Conservation (phyloP, 2,888 invertebrate genomes). For the Rotaria socialis region DNA sequence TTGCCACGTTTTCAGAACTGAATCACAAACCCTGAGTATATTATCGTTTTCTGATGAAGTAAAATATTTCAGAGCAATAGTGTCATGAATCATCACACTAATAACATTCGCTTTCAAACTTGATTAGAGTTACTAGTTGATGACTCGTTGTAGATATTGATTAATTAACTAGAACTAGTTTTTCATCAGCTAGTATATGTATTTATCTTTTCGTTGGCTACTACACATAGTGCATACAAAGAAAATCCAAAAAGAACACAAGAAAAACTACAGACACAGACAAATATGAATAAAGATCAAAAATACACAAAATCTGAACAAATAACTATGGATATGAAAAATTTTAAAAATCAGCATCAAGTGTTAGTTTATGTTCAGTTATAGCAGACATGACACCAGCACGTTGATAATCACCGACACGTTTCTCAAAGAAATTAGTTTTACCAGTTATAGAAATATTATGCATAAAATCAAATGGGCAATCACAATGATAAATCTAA, state of each 20-base stretch:
- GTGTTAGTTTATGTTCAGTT: slow-evolving; percentile 70
- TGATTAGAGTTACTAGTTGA: too few relatives aligned
- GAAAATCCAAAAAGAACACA: background rate
- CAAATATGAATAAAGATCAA: background rate
- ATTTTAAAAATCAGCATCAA: slow-evolving; percentile 77
- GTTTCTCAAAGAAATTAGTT: slow-evolving; percentile 98
- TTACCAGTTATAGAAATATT: slow-evolving; percentile 97
- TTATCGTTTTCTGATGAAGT: too few relatives aligned
- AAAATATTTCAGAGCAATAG: too few relatives aligned
- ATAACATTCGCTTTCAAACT: too few relatives aligned
- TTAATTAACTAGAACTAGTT: too few relatives aligned
- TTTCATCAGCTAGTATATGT: too few relatives aligned
- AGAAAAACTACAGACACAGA: background rate
- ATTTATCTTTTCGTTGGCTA: background rate
- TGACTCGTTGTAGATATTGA: too few relatives aligned
- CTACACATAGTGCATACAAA: background rate
- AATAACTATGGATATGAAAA: background rate
- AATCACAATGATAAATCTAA: slow-evolving; percentile 78
- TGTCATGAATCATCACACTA: too few relatives aligned
- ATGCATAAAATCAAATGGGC: slow-evolving; percentile 99
- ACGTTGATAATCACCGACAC: slow-evolving; percentile 95
- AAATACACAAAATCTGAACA: background rate
- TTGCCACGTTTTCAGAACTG: too few relatives aligned
- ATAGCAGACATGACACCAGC: slow-evolving; percentile 78
- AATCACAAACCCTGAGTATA: too few relatives aligned